These are phyloP conservation scores for Argentina silus DNA, from an alignment of 2,797 vertebrate genomes.

Conservation along the genomic window DNA sequence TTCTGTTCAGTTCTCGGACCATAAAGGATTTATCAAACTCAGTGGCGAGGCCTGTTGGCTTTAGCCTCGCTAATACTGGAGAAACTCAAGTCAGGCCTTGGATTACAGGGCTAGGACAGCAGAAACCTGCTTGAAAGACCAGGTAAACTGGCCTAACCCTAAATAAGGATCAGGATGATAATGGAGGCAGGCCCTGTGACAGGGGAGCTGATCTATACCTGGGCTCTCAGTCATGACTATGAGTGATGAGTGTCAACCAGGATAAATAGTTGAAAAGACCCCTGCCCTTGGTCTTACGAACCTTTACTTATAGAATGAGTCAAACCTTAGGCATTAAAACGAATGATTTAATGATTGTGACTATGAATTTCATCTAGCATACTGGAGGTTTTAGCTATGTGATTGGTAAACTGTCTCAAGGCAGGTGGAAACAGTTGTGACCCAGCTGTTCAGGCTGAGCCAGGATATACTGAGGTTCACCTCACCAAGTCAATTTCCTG, in stretches of 20 bases:
- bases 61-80: slow-evolving; percentile 66
- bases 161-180: slow-evolving; percentile 35
- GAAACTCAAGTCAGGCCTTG: slow-evolving; percentile 61
- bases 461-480: too few species aligned
- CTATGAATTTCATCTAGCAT: too few species aligned
- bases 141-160: slow-evolving; percentile 50
- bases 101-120: slow-evolving; percentile 61
- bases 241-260: background rate
- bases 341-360: too few species aligned
- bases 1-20: slow-evolving; percentile 76
- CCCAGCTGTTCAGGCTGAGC: too few species aligned
- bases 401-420: background rate
- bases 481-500: too few species aligned
- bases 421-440: background rate
- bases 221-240: slow-evolving; percentile 32
- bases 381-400: background rate
- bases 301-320: too few species aligned
- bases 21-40: slow-evolving; percentile 83
- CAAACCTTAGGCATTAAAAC: too few species aligned
- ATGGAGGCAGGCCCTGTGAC: slow-evolving; percentile 43
- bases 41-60: slow-evolving; percentile 73
- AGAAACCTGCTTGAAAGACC: slow-evolving; percentile 63
- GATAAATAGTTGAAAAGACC: background rate
- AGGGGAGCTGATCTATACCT: slow-evolving; percentile 50
- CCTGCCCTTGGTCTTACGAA: too few species aligned